These are phyloP conservation scores for Paradoxurus hermaphroditus DNA, from an alignment of 2,113 vertebrate genomes.

Conservation along the genomic window DNA sequence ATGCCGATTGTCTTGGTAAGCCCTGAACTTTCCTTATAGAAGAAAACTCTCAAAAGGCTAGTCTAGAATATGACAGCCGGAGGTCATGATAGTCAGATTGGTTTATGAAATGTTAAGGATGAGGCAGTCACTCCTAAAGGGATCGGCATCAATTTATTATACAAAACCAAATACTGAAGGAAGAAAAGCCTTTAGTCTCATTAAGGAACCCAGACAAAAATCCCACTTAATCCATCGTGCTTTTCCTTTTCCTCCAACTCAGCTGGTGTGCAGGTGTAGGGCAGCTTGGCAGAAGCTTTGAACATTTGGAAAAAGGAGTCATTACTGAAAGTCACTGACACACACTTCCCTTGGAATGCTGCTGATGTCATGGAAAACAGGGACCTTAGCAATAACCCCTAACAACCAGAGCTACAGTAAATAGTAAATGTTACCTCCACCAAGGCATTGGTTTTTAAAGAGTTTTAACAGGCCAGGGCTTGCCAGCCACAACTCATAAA, in stretches of 20 bases:
- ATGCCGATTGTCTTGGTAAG: background rate
- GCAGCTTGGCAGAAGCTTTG: constrained; percentile 75
- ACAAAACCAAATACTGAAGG: constrained; percentile 50
- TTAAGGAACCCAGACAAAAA: constrained; percentile 77
- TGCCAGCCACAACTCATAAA: constrained; percentile 83
- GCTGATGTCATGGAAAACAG: constrained; percentile 85
- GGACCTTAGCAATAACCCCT: constrained; percentile 80
- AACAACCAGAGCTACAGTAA: constrained; percentile 83
- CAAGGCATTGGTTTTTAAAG: constrained; percentile 75
- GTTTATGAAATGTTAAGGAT: constrained; percentile 49
- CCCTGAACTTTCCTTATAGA: background rate
- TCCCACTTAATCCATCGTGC: constrained; percentile 76
- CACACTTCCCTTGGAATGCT: constrained; percentile 79
- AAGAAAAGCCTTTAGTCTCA: constrained; percentile 71
- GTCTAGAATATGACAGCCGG: constrained; percentile 22
- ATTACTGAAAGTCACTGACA: constrained; percentile 81
- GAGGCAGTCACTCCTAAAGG: constrained; percentile 45
- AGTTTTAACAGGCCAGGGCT: constrained; percentile 75
- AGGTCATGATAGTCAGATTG: constrained; percentile 19
- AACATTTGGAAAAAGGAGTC: constrained; percentile 70
- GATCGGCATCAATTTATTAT: constrained; percentile 50
- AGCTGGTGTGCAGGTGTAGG: constrained; percentile 82
- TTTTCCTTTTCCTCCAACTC: constrained; percentile 75
- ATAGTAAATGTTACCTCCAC: constrained; percentile 81
- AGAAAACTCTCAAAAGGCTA: background rate